These are phyloP conservation scores for Sylvicola cinctus DNA, from an alignment of 2,888 invertebrate species.

Conservation along the genomic window DNA sequence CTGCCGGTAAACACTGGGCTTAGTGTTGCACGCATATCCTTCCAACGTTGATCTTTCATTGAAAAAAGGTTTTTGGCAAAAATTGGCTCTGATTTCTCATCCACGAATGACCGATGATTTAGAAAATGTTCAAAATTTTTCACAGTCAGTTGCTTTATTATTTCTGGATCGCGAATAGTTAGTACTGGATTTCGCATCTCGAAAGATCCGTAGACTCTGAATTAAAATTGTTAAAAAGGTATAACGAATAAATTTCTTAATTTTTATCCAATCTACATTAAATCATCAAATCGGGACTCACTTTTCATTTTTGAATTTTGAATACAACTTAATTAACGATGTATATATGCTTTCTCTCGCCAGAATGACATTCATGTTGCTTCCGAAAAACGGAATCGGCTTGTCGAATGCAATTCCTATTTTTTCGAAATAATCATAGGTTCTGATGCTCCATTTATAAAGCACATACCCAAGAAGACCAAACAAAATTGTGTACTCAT, in stretches of 20 bases:
- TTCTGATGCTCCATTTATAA: not conserved
- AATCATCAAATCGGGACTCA: too few relatives aligned
- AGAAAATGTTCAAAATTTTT: slow-evolving; percentile 35
- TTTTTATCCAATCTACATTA: too few relatives aligned
- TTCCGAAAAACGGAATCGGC: not conserved
- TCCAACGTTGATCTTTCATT: slow-evolving; percentile 25
- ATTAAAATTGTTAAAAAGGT: too few relatives aligned
- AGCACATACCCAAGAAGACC: too few relatives aligned
- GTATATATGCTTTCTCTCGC: too few relatives aligned
- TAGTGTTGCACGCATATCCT: slow-evolving; percentile 25
- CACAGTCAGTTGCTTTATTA: slow-evolving; percentile 30
- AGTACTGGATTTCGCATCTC: slow-evolving; percentile 24
- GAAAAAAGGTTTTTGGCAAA: slow-evolving; percentile 29
- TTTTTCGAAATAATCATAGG: slow-evolving; percentile 1
- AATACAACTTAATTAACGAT: too few relatives aligned
- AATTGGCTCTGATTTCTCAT: slow-evolving; percentile 25
- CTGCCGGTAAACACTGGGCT: slow-evolving; percentile 27
- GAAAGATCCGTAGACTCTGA: slow-evolving; percentile 29
- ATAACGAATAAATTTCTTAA: too few relatives aligned
- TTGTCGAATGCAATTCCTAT: slow-evolving; percentile 1
- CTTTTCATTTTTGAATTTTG: too few relatives aligned
- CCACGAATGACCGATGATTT: slow-evolving; percentile 26
- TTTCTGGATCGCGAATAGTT: slow-evolving; percentile 31
- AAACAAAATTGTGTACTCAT: too few relatives aligned
- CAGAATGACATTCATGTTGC: too few relatives aligned